Conservation (phyloP, 2,797 vertebrate genomes). For the Ptychobarbus kaznakovi region DNA sequence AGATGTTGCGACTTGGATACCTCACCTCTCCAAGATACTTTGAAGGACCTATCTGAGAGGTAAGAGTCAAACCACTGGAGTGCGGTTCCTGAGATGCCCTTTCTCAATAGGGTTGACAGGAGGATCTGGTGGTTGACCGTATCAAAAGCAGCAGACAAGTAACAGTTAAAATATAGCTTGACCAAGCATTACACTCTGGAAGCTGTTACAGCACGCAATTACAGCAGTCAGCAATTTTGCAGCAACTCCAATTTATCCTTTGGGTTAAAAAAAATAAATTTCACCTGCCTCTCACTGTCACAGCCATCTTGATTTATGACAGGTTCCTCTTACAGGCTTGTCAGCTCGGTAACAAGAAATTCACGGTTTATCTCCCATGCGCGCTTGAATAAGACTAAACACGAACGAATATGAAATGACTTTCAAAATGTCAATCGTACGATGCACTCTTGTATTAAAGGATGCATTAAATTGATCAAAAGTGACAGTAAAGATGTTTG, state of each 20-base stretch:
- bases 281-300: conserved; percentile 57
- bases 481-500: not conserved
- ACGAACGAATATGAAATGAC: not conserved
- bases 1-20: no score
- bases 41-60: no score
- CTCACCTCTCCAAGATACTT: no score
- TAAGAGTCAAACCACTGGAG: no score
- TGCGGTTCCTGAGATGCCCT: no score
- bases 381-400: not conserved
- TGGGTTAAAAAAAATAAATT: conserved; percentile 23
- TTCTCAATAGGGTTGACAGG: no score
- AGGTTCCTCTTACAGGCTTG: conserved; percentile 4
- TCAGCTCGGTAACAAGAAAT: conserved; percentile 44
- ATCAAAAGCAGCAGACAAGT: no score
- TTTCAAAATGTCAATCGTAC: conserved; percentile 20
- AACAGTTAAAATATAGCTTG: conserved; percentile 11
- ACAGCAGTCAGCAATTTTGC: conserved; percentile 27
- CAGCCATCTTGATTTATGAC: conserved; percentile 53
- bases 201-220: conserved; percentile 57
- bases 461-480: not conserved
- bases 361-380: conserved; percentile 13
- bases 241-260: conserved; percentile 27
- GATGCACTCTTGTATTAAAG: not conserved
- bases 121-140: no score
- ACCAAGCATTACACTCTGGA: conserved; percentile 27